Percentiles rank a stretch among this genome's conserved stretches.
These are phyloP conservation scores for Rhinopomastus cyanomelas DNA, from an alignment of 2,113 vertebrate genomes.

Conservation along the genomic window DNA sequence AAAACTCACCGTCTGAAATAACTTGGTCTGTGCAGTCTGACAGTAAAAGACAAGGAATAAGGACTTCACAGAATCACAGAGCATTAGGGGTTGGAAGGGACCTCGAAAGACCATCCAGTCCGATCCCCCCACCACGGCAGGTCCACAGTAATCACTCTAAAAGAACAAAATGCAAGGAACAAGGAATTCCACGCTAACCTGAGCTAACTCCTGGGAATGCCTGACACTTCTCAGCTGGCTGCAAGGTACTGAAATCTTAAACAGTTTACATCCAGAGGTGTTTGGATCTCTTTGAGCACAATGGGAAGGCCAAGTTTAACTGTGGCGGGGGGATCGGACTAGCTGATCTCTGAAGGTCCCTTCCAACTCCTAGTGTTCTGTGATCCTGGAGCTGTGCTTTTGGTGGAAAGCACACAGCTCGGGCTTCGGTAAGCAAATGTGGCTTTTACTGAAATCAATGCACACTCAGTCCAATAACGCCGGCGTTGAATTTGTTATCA, in stretches of 20 bases:
- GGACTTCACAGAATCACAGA: too few relatives aligned
- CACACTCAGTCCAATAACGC: background rate
- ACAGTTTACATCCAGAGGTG: slow-evolving; percentile 1
- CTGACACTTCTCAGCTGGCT: background rate
- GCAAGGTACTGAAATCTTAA: background rate
- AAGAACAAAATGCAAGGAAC: background rate
- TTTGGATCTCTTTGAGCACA: background rate
- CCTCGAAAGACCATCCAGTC: too few relatives aligned
- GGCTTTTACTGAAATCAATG: background rate
- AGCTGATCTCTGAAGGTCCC: too few relatives aligned
- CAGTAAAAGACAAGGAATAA: too few relatives aligned
- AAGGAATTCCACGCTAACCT: background rate
- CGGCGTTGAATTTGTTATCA: background rate
- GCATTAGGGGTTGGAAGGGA: too few relatives aligned
- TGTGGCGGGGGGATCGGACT: too few relatives aligned
- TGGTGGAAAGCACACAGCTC: background rate
- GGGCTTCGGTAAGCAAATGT: background rate
- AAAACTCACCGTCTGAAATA: slow-evolving; percentile 26
- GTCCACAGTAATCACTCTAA: too few relatives aligned
- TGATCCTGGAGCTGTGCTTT: too few relatives aligned
- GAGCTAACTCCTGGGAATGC: background rate
- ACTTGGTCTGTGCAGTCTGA: background rate
- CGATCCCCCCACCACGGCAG: too few relatives aligned
- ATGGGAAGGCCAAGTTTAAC: background rate
- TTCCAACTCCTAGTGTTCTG: too few relatives aligned